These are phyloP conservation scores for Phrynosoma platyrhinos DNA, from an alignment of 2,113 vertebrate species.

Conservation along the genomic window DNA sequence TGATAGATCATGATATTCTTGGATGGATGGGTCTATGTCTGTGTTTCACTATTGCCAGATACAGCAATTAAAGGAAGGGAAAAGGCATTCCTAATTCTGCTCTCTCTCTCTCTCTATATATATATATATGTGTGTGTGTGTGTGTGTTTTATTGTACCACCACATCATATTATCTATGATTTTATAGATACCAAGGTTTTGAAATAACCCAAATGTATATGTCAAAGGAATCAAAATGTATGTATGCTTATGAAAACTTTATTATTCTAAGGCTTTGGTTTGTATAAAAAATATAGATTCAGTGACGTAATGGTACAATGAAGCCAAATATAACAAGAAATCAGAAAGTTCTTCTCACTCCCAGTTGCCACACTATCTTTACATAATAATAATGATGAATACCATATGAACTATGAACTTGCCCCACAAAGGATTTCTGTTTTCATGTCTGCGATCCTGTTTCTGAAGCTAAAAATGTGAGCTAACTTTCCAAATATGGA, in stretches of 20 bases:
- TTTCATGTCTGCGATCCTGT: constrained; percentile 34
- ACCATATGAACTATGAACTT: constrained; percentile 5
- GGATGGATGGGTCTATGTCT: not conserved
- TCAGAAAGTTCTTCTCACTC: constrained; percentile 1
- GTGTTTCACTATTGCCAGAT: not conserved
- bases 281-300: constrained; percentile 4
- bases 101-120: no score
- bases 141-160: constrained; percentile 9
- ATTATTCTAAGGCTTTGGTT: constrained; percentile 11
- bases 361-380: constrained; percentile 7
- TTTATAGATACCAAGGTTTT: constrained; percentile 6
- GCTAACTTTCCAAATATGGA: constrained; percentile 27
- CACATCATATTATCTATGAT: constrained; percentile 7
- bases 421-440: constrained; percentile 3
- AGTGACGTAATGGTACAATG: constrained; percentile 21
- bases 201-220: constrained; percentile 17
- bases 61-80: not conserved
- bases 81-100: not conserved
- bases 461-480: constrained; percentile 25
- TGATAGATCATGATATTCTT: not conserved
- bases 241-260: constrained; percentile 8
- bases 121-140: not conserved
- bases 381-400: constrained; percentile 36
- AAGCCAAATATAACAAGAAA: constrained; percentile 30
- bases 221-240: constrained; percentile 4